Evolutionary conservation across 2,797 vertebrate genomes (phyloP), one percentile per base, ranked within the genome.

Genomic region (Limnodromus scolopaceus): DNA sequence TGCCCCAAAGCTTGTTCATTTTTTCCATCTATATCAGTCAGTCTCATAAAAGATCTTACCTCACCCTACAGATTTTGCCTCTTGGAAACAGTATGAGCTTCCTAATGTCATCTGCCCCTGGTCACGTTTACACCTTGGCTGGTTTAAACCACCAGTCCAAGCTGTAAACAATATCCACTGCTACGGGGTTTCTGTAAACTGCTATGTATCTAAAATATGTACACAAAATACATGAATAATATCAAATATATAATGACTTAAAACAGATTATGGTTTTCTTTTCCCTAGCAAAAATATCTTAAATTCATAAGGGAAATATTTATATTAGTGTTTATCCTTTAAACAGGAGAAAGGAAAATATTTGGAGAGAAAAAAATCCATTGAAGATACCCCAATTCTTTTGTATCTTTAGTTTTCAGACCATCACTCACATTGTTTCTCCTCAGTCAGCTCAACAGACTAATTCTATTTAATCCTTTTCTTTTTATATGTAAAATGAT

Each of bases 401-500:
- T 92, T 97, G 96, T 96, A 89, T 93, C 87, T 92, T 96, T n/a
- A 78, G 81, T 92, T 92, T 94, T 94, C 84, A 96, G 95, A 43
- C 96, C 17, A 15, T 61, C 74, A 77, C 88, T 94, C 90, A 80
- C 85, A 84, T 93, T 96, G 95, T 94, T 96, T 92, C 94, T 89
- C 89, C 93, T 95, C 94, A 96, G 89, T 82, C 92, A 94, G 95
- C 95, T 97, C 92, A 96, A 94, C 93, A 87, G 95, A 74, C 87
- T 91, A 96, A 96, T 96, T 95, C 95, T 96, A 87, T 97, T 96
- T 97, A 96, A 97, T 97, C 95, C 94, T 92, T 93, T 93, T 70
- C 96, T 97, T 97, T 97, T 97, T 96, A 96, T 98, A 96, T 96
- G 97, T 96, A 97, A 97, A 97, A 97, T 92, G 95, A 95, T 96